Conservation (phyloP, 2,797 vertebrate genomes). For the Catharus ustulatus region DNA sequence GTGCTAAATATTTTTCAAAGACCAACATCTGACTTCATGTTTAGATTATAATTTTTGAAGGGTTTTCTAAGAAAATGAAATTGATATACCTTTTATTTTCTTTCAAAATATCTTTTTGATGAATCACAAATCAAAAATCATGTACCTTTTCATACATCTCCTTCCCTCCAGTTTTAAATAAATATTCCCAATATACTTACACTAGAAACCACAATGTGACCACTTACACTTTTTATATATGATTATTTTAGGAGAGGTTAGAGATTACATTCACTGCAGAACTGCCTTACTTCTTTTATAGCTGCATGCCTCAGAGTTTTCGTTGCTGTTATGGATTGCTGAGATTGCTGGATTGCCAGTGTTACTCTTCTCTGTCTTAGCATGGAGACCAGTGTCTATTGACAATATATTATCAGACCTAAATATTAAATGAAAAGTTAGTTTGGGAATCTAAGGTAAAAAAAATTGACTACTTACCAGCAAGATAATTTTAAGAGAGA, state of each 20-base stretch:
- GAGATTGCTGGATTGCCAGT: background rate
- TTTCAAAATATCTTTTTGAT: conserved; percentile 6
- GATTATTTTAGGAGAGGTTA: conserved; percentile 9
- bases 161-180: background rate
- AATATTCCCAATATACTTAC: background rate
- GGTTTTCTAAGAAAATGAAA: background rate
- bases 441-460: background rate
- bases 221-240: background rate
- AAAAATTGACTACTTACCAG: background rate
- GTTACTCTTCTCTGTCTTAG: background rate
- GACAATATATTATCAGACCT: background rate
- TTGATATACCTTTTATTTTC: background rate
- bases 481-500: background rate
- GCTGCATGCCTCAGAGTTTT: background rate
- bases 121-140: background rate
- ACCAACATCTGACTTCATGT: background rate
- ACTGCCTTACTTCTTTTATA: background rate
- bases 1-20: background rate
- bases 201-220: background rate
- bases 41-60: background rate
- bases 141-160: background rate
- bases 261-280: background rate
- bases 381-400: background rate
- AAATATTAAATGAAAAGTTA: background rate
- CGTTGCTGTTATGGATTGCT: background rate